These are phyloP conservation scores for Desoria tigrina DNA, from an alignment of 2,888 invertebrate species.

Conservation along the genomic window DNA sequence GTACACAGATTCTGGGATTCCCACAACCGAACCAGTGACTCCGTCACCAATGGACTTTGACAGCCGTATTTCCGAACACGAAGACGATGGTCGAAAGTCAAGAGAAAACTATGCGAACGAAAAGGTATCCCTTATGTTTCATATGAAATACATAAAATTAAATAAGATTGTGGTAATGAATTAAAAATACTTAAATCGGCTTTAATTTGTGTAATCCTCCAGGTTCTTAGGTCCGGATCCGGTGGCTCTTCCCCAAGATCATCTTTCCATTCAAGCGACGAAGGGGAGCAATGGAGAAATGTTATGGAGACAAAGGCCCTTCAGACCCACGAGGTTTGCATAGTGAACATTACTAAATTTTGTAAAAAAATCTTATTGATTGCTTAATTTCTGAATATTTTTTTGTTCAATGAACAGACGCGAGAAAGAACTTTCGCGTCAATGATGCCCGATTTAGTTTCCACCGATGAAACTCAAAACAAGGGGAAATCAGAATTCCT, in stretches of 20 bases:
- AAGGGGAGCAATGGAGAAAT: conserved; percentile 49
- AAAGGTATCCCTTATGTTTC: no score
- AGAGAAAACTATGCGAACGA: neutral
- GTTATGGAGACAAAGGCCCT: conserved; percentile 46
- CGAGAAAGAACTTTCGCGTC: conserved; percentile 35
- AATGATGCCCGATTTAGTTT: conserved; percentile 18
- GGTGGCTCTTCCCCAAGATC: conserved; percentile 14
- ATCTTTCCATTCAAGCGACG: conserved; percentile 47
- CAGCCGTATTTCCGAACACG: conserved; percentile 42
- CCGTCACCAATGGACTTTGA: conserved; percentile 52
- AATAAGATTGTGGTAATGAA: no score
- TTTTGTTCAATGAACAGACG: conserved; percentile 14
- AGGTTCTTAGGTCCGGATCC: neutral
- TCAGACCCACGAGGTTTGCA: conserved; percentile 44
- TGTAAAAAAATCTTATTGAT: neutral
- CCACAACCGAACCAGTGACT: conserved; percentile 49
- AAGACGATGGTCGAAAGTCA: conserved; percentile 27
- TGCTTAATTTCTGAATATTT: no score
- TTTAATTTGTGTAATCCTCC: no score
- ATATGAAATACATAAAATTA: no score
- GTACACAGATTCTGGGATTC: conserved; percentile 52
- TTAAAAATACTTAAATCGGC: no score
- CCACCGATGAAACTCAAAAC: conserved; percentile 9
- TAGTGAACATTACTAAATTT: neutral
- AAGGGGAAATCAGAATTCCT: neutral